Conservation (phyloP, 2,797 vertebrate species). For the Microctenopoma stevenorrisi region DNA sequence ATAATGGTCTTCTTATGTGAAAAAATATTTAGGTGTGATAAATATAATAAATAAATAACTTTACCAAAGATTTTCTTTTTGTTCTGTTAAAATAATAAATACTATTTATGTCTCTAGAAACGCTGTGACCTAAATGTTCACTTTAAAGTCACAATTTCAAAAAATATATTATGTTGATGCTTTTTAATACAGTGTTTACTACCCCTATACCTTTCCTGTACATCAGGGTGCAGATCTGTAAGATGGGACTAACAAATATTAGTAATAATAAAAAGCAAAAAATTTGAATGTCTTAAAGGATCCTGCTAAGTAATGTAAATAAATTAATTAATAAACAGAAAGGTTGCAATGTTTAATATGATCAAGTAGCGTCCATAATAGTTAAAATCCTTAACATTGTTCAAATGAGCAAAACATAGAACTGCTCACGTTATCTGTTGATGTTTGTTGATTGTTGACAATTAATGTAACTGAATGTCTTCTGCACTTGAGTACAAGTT, state of each 20-base stretch:
- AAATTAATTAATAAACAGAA: neutral
- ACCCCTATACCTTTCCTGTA: too few species aligned
- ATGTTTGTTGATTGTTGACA: neutral
- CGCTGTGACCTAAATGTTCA: too few species aligned
- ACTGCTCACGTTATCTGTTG: neutral
- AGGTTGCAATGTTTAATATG: neutral
- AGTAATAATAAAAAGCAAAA: too few species aligned
- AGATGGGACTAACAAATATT: neutral
- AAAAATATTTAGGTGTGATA: too few species aligned
- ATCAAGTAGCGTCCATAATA: neutral
- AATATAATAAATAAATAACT: too few species aligned
- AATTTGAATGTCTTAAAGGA: too few species aligned
- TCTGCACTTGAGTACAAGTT: neutral
- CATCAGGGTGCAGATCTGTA: neutral
- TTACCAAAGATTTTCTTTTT: too few species aligned
- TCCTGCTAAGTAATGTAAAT: neutral
- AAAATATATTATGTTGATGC: too few species aligned
- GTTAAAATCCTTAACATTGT: neutral
- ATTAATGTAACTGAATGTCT: neutral
- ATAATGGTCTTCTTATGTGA: neutral
- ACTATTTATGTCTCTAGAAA: too few species aligned
- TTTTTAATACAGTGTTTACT: too few species aligned
- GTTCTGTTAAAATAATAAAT: too few species aligned
- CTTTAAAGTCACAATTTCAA: too few species aligned
- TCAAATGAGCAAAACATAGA: neutral